Conservation (phyloP, 2,888 invertebrate genomes). For the Mythimna vitellina region DNA sequence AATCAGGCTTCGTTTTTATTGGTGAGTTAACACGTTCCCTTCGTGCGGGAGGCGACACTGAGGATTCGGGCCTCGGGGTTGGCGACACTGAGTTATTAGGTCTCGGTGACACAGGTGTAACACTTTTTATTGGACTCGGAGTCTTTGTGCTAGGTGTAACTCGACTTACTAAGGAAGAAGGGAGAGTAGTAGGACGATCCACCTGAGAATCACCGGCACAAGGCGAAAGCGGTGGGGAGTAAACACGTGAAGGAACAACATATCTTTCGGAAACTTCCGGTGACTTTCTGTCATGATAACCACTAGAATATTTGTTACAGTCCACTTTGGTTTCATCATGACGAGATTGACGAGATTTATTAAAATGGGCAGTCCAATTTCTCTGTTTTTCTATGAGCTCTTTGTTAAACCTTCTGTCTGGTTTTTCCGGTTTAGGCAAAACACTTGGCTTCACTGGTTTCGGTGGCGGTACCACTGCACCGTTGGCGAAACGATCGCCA, state of each 20-base stretch:
- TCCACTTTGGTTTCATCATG: slow-evolving; percentile 82
- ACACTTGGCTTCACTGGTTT: slow-evolving; percentile 90
- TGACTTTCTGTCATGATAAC: slow-evolving; percentile 83
- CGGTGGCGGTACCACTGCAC: slow-evolving; percentile 85
- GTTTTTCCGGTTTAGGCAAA: slow-evolving; percentile 94
- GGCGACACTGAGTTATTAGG: slow-evolving; percentile 76
- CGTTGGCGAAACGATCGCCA: slow-evolving; percentile 85
- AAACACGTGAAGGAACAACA: slow-evolving; percentile 85
- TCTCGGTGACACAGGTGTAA: slow-evolving; percentile 79
- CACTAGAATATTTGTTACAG: slow-evolving; percentile 78
- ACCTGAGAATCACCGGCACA: slow-evolving; percentile 91
- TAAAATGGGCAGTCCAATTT: slow-evolving; percentile 98
- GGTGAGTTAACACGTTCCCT: slow-evolving; percentile 77
- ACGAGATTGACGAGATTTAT: slow-evolving; percentile 92
- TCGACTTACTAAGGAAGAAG: slow-evolving; percentile 82
- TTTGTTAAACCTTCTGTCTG: slow-evolving; percentile 95
- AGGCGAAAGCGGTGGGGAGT: slow-evolving; percentile 89
- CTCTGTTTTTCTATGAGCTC: slow-evolving; percentile 97
- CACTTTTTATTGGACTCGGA: slow-evolving; percentile 85
- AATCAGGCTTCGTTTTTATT: slow-evolving; percentile 70
- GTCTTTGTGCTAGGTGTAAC: slow-evolving; percentile 81
- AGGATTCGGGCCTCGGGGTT: slow-evolving; percentile 74
- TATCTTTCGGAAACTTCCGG: slow-evolving; percentile 82
- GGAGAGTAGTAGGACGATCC: slow-evolving; percentile 85
- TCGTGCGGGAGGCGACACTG: slow-evolving; percentile 73